Evolutionary conservation across 2,797 vertebrate genomes (phyloP).

Genomic region (Urosaurus nigricauda): DNA sequence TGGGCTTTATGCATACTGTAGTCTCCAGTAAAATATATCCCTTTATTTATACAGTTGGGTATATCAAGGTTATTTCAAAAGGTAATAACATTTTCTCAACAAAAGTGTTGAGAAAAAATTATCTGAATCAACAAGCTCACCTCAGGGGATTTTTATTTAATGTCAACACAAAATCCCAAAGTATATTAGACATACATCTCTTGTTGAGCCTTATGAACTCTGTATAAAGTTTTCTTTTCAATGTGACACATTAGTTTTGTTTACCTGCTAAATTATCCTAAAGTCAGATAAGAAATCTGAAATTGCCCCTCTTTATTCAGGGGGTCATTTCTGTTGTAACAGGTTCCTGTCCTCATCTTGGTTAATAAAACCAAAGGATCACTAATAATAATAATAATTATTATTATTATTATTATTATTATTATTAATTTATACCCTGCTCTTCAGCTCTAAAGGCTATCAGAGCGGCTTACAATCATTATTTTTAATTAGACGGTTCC

Average conservation of each 20-base stretch:
- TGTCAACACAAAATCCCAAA: neutral
- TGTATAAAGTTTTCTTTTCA: neutral
- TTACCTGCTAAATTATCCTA: neutral
- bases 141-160: neutral
- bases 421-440: too few relatives aligned
- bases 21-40: conserved; percentile 1
- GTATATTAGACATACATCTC: neutral
- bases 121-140: neutral
- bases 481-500: too few relatives aligned
- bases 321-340: neutral
- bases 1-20: neutral
- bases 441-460: too few relatives aligned
- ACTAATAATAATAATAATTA: too few relatives aligned
- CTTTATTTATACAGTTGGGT: neutral
- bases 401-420: too few relatives aligned
- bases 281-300: neutral
- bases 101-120: neutral
- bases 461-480: too few relatives aligned
- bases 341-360: neutral
- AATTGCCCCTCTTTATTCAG: neutral
- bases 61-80: neutral
- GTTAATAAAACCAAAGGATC: neutral
- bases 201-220: neutral
- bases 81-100: neutral
- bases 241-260: neutral